Evolutionary conservation across 2,113 vertebrate genomes (phyloP).

Genomic region (Eulemur rufifrons): DNA sequence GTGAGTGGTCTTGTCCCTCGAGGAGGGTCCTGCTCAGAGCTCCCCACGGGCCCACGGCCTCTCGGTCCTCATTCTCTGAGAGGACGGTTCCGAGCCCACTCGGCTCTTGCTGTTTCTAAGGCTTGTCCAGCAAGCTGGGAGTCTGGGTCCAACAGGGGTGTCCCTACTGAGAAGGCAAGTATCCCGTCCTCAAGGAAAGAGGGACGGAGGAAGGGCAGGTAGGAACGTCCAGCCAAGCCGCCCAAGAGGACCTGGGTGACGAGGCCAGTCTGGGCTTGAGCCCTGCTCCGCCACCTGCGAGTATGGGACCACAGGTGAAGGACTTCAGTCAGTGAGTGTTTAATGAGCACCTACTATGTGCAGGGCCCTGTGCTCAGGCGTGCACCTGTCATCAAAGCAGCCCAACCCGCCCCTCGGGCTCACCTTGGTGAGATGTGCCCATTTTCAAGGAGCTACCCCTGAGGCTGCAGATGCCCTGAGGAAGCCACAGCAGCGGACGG

Average conservation of each 20-base stretch:
- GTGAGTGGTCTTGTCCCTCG: not conserved
- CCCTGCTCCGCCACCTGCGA: not conserved
- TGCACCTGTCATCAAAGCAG: not conserved
- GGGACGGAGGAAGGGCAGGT: not conserved
- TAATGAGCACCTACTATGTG: not conserved
- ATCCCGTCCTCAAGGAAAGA: not conserved
- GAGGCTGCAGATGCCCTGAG: not conserved
- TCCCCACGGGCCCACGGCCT: not conserved
- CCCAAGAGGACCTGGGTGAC: not conserved
- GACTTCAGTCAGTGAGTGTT: not conserved
- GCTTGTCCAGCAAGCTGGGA: not conserved
- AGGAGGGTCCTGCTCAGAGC: not conserved
- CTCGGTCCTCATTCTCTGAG: fast-evolving
- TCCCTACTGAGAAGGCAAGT: not conserved
- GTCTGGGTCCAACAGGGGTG: too few species aligned
- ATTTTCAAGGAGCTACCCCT: not conserved
- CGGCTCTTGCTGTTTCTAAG: too few species aligned
- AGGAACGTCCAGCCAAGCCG: not conserved
- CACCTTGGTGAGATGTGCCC: not conserved
- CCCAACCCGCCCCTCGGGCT: not conserved
- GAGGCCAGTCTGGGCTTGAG: not conserved
- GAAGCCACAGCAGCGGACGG: fast-evolving
- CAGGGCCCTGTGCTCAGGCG: not conserved
- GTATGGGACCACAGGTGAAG: not conserved
- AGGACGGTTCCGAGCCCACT: not conserved